Evolutionary conservation across 2,797 vertebrate species (phyloP), one percentile per base, ranked within the genome.

Genomic region (Stomatorhinus walkeri): DNA sequence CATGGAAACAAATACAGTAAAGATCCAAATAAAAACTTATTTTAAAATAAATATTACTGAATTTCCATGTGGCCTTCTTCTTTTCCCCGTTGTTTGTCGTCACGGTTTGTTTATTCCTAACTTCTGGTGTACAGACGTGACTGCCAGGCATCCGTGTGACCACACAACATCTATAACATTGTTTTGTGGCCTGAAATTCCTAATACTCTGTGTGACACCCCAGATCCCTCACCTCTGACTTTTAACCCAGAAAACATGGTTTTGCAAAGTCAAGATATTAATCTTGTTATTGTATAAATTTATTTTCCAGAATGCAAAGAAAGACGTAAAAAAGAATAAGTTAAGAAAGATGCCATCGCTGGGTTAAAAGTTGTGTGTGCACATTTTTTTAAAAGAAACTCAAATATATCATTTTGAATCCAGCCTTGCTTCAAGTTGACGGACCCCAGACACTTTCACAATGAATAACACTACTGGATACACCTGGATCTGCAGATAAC

Each of bases 1-100:
- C 97, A 98, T 98, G 98, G 96, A 96, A 97, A 96, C 96, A 95
- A 97, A 95, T 96, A 95, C 93, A 91, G 94, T 93, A 96, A 96
- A 96, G 90, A 94, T 93, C 89, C 93, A 91, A 93, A 92, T 94
- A 94, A 95, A 97, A 94, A 95, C 97, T 95, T 99, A 99, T 99
- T 99, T 99, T 99, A 98, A 99, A 99, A 98, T 98, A 97, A 96
- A 94, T 92, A 90, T 92, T 88, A 52, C 88, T 93, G 91, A 93
- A 94, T 93, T 93, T 92, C 90, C 89, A 94, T 87, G 92, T 94
- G 94, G 92, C 94, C 94, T 93, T 94, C 93, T 94, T 95, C 93
- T 95, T 95, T 94, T 93, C 93, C 93, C 91, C 16, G 87, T 90
- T 93, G 90, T 93, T 91, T 92, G 91, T 94, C 92, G 92, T 94